Percentiles rank a stretch among this genome's conserved stretches.
Conservation (phyloP, 2,113 vertebrate species). For the Oxyruncus cristatus region DNA sequence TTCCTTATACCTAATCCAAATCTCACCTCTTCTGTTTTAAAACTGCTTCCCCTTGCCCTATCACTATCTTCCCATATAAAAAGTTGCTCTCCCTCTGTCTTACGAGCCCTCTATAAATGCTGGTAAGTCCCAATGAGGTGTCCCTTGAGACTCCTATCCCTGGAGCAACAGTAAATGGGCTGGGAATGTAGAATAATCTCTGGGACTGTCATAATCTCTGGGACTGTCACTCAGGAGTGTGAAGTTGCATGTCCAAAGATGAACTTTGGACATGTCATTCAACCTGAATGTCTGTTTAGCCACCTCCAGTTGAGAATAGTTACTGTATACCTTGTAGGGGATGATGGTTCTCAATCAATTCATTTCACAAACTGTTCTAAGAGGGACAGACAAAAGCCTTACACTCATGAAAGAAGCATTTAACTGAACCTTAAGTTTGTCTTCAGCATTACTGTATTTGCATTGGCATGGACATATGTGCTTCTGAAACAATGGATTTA, state of each 20-base stretch:
- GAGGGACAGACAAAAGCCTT: neutral
- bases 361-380: neutral
- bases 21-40: neutral
- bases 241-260: neutral
- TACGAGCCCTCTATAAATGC: no score
- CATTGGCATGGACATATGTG: neutral
- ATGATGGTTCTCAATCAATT: neutral
- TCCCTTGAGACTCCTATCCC: neutral
- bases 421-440: neutral
- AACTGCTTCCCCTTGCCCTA: neutral
- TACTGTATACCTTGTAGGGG: neutral
- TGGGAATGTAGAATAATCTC: neutral
- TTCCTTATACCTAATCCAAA: neutral
- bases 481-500: neutral
- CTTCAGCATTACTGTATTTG: neutral
- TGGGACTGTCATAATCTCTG: no score
- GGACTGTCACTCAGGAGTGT: neutral
- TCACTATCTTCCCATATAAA: neutral
- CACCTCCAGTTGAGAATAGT: neutral
- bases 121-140: neutral
- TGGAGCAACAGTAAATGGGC: neutral
- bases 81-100: neutral
- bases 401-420: neutral
- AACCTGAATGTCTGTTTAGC: neutral
- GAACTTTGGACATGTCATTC: neutral